Conservation (phyloP, 2,797 vertebrate species). For the Gymnothorax javanicus region DNA sequence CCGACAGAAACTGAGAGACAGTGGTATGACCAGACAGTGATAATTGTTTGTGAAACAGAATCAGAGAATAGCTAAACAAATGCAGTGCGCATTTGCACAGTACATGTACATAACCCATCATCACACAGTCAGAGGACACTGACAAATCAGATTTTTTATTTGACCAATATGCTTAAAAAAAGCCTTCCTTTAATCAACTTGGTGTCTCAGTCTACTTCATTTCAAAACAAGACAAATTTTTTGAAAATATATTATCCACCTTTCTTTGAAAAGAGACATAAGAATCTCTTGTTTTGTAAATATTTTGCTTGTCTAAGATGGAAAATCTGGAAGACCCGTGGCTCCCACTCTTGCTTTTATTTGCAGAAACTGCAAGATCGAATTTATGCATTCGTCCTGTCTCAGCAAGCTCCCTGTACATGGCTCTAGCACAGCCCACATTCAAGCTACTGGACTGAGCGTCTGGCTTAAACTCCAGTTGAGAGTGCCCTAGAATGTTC, state of each 20-base stretch:
- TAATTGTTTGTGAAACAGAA: neutral
- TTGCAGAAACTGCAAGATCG: neutral
- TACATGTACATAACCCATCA: neutral
- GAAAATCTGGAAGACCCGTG: neutral
- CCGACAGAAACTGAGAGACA: constrained; percentile 10
- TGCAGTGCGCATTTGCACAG: neutral
- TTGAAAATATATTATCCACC: neutral
- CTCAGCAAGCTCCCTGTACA: neutral
- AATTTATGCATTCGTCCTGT: neutral
- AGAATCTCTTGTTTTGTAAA: neutral
- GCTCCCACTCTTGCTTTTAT: neutral
- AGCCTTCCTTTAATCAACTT: constrained; percentile 5
- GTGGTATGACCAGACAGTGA: constrained; percentile 5
- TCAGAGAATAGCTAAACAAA: constrained; percentile 4
- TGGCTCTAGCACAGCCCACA: neutral
- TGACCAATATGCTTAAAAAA: constrained; percentile 18
- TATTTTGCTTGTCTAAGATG: neutral
- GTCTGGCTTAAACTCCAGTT: neutral
- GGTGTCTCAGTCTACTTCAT: neutral
- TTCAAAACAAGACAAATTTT: neutral
- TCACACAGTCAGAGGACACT: neutral
- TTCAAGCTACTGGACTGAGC: neutral
- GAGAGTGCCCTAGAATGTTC: neutral
- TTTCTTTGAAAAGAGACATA: no score
- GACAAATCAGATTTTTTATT: neutral